These are phyloP conservation scores for Porites lobata DNA, from an alignment of 92 coral and sea anemone species.

Conservation along the genomic window DNA sequence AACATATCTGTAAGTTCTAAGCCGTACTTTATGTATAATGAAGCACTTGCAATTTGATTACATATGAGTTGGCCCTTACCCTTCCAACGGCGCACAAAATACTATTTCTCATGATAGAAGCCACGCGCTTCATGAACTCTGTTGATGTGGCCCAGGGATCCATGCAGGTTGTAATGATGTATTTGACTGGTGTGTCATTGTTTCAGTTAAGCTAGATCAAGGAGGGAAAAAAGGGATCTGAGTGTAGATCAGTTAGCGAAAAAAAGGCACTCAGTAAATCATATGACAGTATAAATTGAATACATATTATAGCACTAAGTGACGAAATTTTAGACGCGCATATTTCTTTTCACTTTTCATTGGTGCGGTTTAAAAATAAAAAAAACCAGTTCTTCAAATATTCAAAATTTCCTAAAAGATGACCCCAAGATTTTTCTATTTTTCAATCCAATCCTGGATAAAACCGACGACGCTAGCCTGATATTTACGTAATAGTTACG, in stretches of 20 bases:
- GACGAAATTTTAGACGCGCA: too few relatives aligned
- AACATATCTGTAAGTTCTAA: too few relatives aligned
- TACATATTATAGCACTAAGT: too few relatives aligned
- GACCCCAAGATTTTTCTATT: too few relatives aligned
- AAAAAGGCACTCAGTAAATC: neutral
- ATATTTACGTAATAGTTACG: too few relatives aligned
- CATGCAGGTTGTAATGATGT: constrained; percentile 52
- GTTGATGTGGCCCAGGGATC: constrained; percentile 60
- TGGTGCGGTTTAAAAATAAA: too few relatives aligned
- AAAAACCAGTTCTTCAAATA: too few relatives aligned
- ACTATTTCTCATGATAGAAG: constrained; percentile 43
- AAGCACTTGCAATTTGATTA: neutral
- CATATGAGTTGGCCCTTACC: neutral
- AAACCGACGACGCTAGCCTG: too few relatives aligned
- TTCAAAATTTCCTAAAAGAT: too few relatives aligned
- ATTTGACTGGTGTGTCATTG: constrained; percentile 35
- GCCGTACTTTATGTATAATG: too few relatives aligned
- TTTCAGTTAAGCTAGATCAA: constrained; percentile 17
- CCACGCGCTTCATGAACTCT: constrained; percentile 32
- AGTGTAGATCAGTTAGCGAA: neutral
- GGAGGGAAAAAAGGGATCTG: neutral
- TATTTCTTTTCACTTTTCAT: too few relatives aligned
- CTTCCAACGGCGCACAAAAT: constrained; percentile 57
- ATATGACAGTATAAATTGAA: neutral
- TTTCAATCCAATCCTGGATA: too few relatives aligned